Evolutionary conservation across 1,140 invertebrate genomes (phyloP).

Genomic region (Neodiprion virginianus): DNA sequence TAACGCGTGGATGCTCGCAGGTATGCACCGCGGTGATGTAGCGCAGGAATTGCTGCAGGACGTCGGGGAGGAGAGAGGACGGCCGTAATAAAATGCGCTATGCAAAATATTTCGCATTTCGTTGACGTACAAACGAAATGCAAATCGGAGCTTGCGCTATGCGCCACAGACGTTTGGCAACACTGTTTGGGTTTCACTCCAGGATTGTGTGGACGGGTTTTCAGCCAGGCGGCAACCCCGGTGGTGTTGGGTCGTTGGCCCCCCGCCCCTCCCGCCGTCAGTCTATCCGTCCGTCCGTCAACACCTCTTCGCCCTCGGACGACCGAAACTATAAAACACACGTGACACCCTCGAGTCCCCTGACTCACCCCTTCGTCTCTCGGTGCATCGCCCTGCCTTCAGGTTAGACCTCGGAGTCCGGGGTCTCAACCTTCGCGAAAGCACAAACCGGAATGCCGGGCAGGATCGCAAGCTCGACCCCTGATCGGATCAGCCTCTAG

Average conservation of each 20-base stretch:
- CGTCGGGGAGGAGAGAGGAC: constrained; percentile 16
- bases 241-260: constrained; percentile 16
- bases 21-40: too few relatives aligned
- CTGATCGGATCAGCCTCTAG: too few relatives aligned
- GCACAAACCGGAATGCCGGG: neutral
- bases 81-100: constrained; percentile 38
- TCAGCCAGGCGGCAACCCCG: neutral
- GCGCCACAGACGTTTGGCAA: constrained; percentile 59
- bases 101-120: constrained; percentile 38
- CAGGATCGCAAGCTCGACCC: too few relatives aligned
- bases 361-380: neutral
- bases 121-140: constrained; percentile 53
- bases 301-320: constrained; percentile 51
- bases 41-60: neutral
- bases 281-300: constrained; percentile 51
- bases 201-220: constrained; percentile 32
- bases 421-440: neutral
- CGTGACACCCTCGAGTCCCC: constrained; percentile 45
- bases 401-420: neutral
- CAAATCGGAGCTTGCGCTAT: constrained; percentile 51
- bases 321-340: constrained; percentile 58
- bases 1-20: too few relatives aligned
- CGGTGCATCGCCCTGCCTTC: neutral
- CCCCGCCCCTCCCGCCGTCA: constrained; percentile 8
- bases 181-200: constrained; percentile 54